Conservation (phyloP, 2,888 invertebrate genomes). For the Rhyacophila evoluta region DNA sequence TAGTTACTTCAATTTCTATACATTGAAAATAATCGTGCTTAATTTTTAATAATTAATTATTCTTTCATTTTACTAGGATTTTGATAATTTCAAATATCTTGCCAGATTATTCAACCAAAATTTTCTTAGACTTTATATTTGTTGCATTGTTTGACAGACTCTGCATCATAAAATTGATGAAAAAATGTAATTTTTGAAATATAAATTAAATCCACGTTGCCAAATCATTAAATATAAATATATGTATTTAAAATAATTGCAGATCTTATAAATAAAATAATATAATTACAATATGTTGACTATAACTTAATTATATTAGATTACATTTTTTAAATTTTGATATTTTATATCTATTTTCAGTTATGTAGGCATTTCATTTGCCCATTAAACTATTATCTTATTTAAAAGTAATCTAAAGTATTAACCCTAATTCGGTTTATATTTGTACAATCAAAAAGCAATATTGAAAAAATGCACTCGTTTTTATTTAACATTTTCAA, state of each 20-base stretch:
- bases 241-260: constrained; percentile 15
- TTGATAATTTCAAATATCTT: too few relatives aligned
- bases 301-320: too few relatives aligned
- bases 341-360: too few relatives aligned
- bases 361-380: too few relatives aligned
- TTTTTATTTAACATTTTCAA: constrained; percentile 1
- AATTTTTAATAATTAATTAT: too few relatives aligned
- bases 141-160: background rate
- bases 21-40: too few relatives aligned
- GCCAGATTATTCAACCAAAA: background rate
- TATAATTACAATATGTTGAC: too few relatives aligned
- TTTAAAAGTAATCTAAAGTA: background rate
- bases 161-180: background rate
- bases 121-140: background rate
- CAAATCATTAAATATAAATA: constrained; percentile 8
- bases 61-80: too few relatives aligned
- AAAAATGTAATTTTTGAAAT: background rate
- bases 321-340: too few relatives aligned
- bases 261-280: background rate
- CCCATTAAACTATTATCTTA: too few relatives aligned
- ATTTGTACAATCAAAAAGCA: background rate
- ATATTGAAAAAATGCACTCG: constrained; percentile 3
- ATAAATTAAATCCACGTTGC: constrained; percentile 11
- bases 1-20: background rate
- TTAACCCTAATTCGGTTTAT: background rate